phyloP scores from a whole-genome alignment of 2,113 vertebrate genomes.

The Pelmatolapia mariae region DNA sequence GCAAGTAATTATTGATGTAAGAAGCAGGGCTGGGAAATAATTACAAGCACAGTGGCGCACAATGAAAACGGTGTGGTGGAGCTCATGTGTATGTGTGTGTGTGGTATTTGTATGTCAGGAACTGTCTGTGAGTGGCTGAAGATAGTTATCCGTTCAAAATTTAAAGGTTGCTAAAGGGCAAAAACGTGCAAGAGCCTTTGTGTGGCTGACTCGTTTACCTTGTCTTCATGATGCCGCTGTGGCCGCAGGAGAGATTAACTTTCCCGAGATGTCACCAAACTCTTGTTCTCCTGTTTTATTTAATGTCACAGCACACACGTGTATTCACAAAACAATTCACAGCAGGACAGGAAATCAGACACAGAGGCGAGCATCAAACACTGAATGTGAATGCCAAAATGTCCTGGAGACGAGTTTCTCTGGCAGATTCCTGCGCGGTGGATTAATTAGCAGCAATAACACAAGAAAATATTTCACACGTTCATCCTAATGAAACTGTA shows the following conservation, averaged over 20 bases:
- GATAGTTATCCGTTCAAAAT: slow-evolving; percentile 31
- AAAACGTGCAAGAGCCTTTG: slow-evolving; percentile 8
- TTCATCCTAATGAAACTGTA: neutral
- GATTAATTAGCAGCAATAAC: neutral
- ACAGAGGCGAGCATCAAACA: neutral
- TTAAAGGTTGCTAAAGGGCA: slow-evolving; percentile 64
- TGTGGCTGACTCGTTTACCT: neutral
- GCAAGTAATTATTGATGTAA: neutral
- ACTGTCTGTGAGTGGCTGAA: neutral
- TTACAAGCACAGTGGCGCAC: slow-evolving; percentile 5
- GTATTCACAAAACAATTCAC: slow-evolving; percentile 4
- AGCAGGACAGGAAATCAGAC: neutral
- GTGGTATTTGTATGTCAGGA: slow-evolving; percentile 18
- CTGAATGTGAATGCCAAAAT: neutral
- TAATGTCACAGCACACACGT: slow-evolving; percentile 33
- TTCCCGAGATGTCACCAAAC: neutral
- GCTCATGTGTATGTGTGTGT: neutral
- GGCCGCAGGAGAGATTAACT: slow-evolving; percentile 8
- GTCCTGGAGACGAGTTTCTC: neutral
- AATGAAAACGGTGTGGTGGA: neutral
- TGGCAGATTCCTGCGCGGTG: neutral
- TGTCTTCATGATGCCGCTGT: neutral
- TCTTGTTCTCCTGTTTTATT: slow-evolving; percentile 46
- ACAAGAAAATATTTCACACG: neutral
- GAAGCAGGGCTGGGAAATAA: slow-evolving; percentile 2